phyloP scores from a whole-genome alignment of 2,888 invertebrate species.

The Cordilura impudica region DNA sequence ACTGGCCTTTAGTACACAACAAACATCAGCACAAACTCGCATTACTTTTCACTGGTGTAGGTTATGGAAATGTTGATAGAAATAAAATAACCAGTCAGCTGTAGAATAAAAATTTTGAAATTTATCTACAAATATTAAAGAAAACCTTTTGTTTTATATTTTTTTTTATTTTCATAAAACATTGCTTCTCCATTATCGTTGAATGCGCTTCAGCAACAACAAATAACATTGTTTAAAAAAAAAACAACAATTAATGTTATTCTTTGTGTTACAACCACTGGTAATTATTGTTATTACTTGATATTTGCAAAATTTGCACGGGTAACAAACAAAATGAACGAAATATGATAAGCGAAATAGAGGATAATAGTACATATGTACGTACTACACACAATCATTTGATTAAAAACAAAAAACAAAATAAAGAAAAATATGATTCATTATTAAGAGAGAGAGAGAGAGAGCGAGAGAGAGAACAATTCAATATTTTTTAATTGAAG shows the following conservation, averaged over 20 bases:
- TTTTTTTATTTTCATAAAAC: no score
- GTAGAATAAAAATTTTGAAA: background rate
- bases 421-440: background rate
- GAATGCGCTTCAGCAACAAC: background rate
- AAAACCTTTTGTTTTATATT: no score
- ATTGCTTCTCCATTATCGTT: no score
- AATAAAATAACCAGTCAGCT: background rate
- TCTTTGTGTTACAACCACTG: background rate
- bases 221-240: background rate
- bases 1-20: no score
- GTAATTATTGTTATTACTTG: background rate
- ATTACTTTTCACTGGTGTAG: no score
- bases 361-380: conserved; percentile 9
- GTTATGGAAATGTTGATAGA: no score
- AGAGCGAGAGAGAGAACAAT: no score
- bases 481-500: no score
- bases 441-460: background rate
- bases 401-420: background rate
- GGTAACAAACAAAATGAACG: background rate
- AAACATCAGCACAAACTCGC: no score
- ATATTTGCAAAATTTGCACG: background rate
- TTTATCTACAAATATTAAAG: background rate
- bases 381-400: background rate
- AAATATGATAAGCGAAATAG: conserved; percentile 23
- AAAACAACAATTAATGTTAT: no score